phyloP scores from a whole-genome alignment of 2,113 vertebrate genomes.

The Phrynosoma blainvillii region DNA sequence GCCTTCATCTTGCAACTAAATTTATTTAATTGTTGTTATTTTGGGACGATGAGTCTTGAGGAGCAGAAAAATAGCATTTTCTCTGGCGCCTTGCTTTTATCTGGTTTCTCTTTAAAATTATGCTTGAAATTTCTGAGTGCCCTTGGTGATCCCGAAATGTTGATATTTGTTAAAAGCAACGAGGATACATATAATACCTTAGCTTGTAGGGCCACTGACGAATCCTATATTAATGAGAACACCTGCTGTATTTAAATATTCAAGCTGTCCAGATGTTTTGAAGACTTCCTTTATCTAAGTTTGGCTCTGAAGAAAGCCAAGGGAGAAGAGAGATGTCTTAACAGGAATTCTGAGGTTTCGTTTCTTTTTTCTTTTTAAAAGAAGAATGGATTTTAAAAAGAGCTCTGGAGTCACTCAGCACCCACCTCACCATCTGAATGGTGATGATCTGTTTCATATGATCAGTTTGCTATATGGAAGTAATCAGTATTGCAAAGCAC shows the following conservation, averaged over 20 bases:
- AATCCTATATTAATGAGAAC: not conserved
- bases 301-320: not conserved
- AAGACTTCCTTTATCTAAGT: not conserved
- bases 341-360: not conserved
- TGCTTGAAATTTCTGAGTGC: not conserved
- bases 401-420: not conserved
- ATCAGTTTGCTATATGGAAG: not conserved
- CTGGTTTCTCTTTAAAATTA: not conserved
- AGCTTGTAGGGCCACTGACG: not conserved
- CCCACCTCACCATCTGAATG: not conserved
- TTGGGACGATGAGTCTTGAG: not conserved
- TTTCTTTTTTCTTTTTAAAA: not conserved
- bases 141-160: not conserved
- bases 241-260: not conserved
- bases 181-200: not conserved
- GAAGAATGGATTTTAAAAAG: not conserved
- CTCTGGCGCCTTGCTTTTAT: not conserved
- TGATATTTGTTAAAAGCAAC: not conserved
- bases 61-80: not conserved
- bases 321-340: not conserved
- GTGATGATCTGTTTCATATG: not conserved
- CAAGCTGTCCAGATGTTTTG: not conserved
- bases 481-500: not conserved
- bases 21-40: slow-evolving; percentile 1
- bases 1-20: not conserved